phyloP scores from a whole-genome alignment of 2,797 vertebrate genomes.

The Alauda arvensis region DNA sequence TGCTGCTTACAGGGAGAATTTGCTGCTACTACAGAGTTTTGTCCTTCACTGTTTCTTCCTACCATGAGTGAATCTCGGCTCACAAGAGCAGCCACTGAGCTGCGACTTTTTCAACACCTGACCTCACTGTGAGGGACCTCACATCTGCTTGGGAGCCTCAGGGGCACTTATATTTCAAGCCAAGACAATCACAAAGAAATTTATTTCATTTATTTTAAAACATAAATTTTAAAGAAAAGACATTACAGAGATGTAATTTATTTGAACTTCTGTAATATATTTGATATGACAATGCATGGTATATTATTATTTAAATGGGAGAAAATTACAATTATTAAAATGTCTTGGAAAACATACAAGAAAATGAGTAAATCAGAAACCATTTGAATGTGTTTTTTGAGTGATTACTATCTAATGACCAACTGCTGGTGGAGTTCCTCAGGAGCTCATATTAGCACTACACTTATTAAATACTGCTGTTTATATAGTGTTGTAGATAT shows the following conservation, averaged over 20 bases:
- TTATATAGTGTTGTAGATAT: too few species aligned
- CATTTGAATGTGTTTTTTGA: neutral
- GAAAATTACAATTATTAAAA: neutral
- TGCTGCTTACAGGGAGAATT: neutral
- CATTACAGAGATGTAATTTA: neutral
- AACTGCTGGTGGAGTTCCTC: neutral
- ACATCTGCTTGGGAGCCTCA: neutral
- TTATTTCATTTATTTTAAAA: neutral
- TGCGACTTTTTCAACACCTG: neutral
- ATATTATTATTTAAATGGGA: neutral
- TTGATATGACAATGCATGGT: neutral
- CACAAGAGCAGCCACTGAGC: neutral
- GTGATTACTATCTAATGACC: neutral
- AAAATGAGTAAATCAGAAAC: neutral
- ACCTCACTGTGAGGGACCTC: neutral
- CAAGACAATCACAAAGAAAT: neutral
- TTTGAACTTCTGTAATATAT: neutral
- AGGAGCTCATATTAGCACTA: neutral
- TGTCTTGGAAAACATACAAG: neutral
- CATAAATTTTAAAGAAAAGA: neutral
- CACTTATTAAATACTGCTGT: neutral
- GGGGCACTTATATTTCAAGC: neutral
- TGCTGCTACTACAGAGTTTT: neutral
- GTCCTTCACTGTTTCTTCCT: neutral
- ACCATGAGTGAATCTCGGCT: neutral